Percentiles rank a stretch among this genome's conserved stretches.
These are phyloP conservation scores for Meloe dianella DNA, from an alignment of 2,888 invertebrate genomes.

Conservation along the genomic window DNA sequence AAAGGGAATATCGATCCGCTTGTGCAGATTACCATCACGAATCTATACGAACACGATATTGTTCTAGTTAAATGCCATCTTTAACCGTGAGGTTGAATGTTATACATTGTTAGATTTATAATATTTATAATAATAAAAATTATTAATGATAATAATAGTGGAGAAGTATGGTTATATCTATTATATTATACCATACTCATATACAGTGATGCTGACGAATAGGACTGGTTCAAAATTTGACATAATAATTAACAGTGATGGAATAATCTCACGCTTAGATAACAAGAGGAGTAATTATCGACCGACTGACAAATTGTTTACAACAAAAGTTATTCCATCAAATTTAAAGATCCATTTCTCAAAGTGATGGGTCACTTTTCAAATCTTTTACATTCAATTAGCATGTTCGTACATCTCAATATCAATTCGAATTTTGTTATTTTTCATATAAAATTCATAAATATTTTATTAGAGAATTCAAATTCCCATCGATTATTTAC, in stretches of 20 bases:
- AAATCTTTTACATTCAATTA: background rate
- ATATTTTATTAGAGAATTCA: too few species aligned
- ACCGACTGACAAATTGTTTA: constrained; percentile 33
- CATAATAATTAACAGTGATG: constrained; percentile 35
- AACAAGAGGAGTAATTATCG: constrained; percentile 36
- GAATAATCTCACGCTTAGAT: constrained; percentile 34
- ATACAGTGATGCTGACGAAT: constrained; percentile 10
- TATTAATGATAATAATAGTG: background rate
- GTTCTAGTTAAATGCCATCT: constrained; percentile 39
- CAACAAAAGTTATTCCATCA: constrained; percentile 30
- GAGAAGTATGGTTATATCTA: background rate
- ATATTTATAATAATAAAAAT: constrained; percentile 7
- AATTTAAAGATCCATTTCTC: constrained; percentile 34
- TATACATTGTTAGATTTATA: constrained; percentile 28
- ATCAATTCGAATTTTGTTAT: background rate
- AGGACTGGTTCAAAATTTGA: constrained; percentile 32
- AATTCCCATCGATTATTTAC: background rate
- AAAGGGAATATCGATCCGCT: constrained; percentile 42
- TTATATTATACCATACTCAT: too few species aligned
- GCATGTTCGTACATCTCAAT: background rate
- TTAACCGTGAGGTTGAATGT: constrained; percentile 19
- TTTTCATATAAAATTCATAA: background rate
- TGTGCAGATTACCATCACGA: constrained; percentile 42
- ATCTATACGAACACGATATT: constrained; percentile 38
- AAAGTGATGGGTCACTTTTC: constrained; percentile 23